Base-by-base conservation (phyloP, 2,113 vertebrate genomes). In the Scatophagus argus region DNA sequence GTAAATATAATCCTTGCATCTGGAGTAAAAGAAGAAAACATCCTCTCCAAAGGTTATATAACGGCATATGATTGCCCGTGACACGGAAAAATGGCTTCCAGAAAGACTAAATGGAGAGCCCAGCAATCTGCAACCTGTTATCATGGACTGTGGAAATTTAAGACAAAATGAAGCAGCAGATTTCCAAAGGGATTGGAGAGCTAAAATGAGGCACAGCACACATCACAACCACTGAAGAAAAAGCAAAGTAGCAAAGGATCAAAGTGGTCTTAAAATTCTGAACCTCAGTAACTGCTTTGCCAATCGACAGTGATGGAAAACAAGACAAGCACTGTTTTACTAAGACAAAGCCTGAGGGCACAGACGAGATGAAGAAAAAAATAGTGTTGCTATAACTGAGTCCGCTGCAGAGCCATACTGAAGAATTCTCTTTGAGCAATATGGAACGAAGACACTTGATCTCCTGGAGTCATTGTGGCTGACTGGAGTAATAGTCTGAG, bases 341-440 rank as follows among this genome's bases (percentile, higher is more conserved):
- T 41, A 65, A 49, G 46, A 70, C 3, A 12, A 69, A 51, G 74
- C 82, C 78, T 16, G 58, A 41, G 46, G 87, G 39, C 55, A 68
- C 46, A 51, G 38, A 82, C 66, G 21, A 72, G 31, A 68, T 58
- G 32, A 47, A 55, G 23, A 12, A 43, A 25, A 54, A 55, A n/a
- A 32, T 6, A 31, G 2, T 55, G 61, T 73, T 62, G 41, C 46
- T 81, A 76, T 31, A 73, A 41, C 54, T 64, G 68, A 54, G 44
- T 66, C 13, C 6, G 12, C 46, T 63, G 58, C 66, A 49, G 61
- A 78, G 68, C 46, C 21, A 23, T 76, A 77, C 87, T 79, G 71
- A 83, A 69, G 11, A 65, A 80, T 80, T 89, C 63, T 82, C 60
- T 85, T 72, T 83, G 64, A 85, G 73, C 56, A 7, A 14, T 47